Conservation (phyloP, 2,888 invertebrate species). For the Brachycybe producta region DNA sequence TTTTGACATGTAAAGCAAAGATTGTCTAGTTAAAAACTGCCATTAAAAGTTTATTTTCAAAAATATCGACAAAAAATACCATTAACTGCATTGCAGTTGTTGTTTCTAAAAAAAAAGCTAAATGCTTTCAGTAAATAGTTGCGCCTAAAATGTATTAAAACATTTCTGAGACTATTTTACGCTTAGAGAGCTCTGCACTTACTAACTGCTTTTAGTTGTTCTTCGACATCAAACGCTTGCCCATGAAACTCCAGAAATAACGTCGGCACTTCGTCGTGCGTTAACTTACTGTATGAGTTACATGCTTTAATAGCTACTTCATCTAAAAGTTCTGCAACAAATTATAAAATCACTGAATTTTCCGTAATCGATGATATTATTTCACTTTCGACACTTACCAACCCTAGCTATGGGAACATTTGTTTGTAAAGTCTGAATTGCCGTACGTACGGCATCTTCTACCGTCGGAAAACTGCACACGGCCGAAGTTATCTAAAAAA, state of each 20-base stretch:
- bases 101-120: no score
- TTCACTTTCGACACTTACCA: slow-evolving; percentile 30
- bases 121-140: no score
- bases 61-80: no score
- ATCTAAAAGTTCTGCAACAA: slow-evolving; percentile 39
- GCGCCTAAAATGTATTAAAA: no score
- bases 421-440: slow-evolving; percentile 37
- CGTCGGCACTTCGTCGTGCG: slow-evolving; percentile 34
- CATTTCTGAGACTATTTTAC: no score
- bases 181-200: no score
- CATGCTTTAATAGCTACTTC: slow-evolving; percentile 37
- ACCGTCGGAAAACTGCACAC: slow-evolving; percentile 37
- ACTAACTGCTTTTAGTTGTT: slow-evolving; percentile 36
- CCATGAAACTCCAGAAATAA: slow-evolving; percentile 43
- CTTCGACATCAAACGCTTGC: slow-evolving; percentile 29
- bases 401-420: slow-evolving; percentile 40
- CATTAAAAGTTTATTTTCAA: no score
- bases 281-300: slow-evolving; percentile 37
- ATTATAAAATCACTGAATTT: not conserved
- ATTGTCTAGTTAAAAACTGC: no score
- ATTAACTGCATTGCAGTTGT: no score
- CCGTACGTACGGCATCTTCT: slow-evolving; percentile 38
- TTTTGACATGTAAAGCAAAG: no score
- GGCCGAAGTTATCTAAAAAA: slow-evolving; percentile 34
- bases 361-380: not conserved